Evolutionary conservation across 2,797 vertebrate genomes (phyloP).

Genomic region (Acomys russatus): DNA sequence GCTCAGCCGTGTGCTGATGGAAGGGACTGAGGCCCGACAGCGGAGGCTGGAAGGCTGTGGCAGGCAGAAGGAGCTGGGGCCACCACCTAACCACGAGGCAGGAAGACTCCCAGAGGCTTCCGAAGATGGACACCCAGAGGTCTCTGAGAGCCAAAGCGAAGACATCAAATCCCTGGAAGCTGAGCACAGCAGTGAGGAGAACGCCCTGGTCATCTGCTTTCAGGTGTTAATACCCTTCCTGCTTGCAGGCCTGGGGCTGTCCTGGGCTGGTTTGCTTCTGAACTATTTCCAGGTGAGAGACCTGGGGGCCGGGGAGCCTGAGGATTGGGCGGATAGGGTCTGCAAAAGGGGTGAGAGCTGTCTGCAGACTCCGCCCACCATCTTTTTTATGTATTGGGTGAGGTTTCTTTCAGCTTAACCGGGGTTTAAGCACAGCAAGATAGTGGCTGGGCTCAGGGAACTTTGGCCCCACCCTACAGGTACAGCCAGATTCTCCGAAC

Average conservation of each 20-base stretch:
- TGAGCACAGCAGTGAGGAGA: conserved; percentile 89
- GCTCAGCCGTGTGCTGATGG: conserved; percentile 88
- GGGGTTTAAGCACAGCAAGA: background rate
- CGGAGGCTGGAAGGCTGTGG: conserved; percentile 89
- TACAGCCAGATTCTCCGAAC: background rate
- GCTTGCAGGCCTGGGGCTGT: conserved; percentile 94
- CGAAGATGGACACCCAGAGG: conserved; percentile 80
- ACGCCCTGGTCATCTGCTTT: conserved; percentile 88
- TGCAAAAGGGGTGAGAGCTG: background rate
- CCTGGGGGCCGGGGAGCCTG: background rate
- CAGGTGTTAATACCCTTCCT: conserved; percentile 93
- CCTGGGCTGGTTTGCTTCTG: conserved; percentile 93
- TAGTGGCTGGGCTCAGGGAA: background rate
- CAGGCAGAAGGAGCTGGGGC: conserved; percentile 88
- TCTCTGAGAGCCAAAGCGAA: conserved; percentile 86
- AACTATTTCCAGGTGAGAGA: conserved; percentile 93
- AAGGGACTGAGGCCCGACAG: conserved; percentile 91
- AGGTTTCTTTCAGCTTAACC: conserved; percentile 12
- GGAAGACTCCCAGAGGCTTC: conserved; percentile 85
- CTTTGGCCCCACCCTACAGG: background rate
- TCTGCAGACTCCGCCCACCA: background rate
- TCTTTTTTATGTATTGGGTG: background rate
- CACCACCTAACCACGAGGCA: conserved; percentile 88
- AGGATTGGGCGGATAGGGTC: background rate
- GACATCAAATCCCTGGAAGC: conserved; percentile 88